Percentiles rank a stretch among this genome's conserved stretches.
These are phyloP conservation scores for Anguilla anguilla DNA, from an alignment of 2,797 vertebrate species.

Conservation along the genomic window DNA sequence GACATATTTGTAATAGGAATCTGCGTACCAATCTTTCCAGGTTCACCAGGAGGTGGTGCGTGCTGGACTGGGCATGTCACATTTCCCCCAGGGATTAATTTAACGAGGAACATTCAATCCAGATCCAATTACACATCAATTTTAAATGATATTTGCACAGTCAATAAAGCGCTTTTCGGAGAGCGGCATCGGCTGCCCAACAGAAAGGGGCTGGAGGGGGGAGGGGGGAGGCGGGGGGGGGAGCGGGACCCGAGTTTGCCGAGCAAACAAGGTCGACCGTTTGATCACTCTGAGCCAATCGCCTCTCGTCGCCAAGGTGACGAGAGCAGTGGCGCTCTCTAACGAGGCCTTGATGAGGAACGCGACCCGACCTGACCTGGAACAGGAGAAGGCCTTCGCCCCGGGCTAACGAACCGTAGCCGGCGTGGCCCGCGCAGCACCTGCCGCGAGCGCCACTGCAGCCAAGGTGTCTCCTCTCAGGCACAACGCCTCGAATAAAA, in stretches of 20 bases:
- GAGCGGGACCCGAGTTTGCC: neutral
- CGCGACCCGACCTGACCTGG: neutral
- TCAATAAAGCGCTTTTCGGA: neutral
- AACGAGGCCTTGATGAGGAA: neutral
- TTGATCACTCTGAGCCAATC: neutral
- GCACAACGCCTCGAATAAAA: neutral
- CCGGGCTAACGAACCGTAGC: neutral
- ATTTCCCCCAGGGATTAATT: neutral
- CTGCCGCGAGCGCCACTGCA: neutral
- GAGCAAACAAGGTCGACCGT: neutral
- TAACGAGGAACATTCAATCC: neutral
- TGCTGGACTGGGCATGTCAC: neutral
- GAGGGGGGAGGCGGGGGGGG: neutral
- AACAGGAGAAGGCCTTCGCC: neutral
- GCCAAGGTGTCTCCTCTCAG: neutral
- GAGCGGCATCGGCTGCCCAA: neutral
- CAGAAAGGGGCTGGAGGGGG: neutral
- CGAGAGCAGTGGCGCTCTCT: neutral
- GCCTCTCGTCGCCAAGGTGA: neutral
- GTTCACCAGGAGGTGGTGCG: no score
- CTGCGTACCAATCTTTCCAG: neutral
- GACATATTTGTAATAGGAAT: neutral
- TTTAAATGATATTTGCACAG: neutral
- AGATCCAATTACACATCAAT: neutral
- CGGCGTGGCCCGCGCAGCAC: no score